phyloP scores from a whole-genome alignment of 2,113 vertebrate genomes.

The Anguilla japonica region DNA sequence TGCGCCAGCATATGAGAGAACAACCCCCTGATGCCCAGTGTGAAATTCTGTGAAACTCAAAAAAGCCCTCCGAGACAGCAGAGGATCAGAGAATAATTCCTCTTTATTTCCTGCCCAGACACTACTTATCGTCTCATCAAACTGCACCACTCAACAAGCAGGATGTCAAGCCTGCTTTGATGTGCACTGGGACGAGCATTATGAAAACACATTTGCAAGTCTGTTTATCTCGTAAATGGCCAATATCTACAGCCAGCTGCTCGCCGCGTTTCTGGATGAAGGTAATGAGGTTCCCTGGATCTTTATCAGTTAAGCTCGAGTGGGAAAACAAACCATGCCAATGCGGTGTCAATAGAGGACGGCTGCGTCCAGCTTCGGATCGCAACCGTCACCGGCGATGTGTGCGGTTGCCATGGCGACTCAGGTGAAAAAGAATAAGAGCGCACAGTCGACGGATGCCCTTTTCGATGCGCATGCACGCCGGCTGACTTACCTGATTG shows the following conservation, averaged over 20 bases:
- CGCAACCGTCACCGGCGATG: background rate
- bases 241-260: background rate
- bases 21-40: background rate
- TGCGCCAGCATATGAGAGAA: background rate
- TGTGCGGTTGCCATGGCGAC: background rate
- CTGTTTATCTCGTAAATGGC: background rate
- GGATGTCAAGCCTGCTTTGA: background rate
- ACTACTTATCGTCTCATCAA: background rate
- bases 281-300: background rate
- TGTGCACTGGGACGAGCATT: background rate
- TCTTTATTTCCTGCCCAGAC: conserved; percentile 6
- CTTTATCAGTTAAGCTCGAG: background rate
- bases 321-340: background rate
- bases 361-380: background rate
- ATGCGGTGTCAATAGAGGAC: conserved; percentile 1
- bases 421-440: background rate
- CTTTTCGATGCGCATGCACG: background rate
- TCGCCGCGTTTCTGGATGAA: background rate
- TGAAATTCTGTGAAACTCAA: background rate
- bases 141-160: background rate
- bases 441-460: background rate
- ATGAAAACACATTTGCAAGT: conserved; percentile 1
- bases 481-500: background rate
- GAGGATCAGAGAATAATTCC: background rate
- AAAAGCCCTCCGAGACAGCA: background rate